Base-by-base conservation (phyloP, 2,888 invertebrate species). In the Cephus runcator region DNA sequence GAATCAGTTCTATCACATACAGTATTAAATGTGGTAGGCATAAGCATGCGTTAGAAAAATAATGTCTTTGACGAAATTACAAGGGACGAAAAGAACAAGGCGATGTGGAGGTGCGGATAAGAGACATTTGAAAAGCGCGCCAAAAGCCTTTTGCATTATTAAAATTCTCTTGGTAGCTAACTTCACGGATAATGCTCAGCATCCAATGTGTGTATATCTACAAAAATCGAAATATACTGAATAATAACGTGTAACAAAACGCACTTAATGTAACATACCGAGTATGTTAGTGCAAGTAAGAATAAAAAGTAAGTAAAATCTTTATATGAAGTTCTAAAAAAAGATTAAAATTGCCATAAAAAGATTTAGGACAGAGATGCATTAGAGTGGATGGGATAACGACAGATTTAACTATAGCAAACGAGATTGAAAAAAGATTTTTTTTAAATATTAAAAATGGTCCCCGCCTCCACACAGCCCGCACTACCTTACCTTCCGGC, bases 401-500 rank as follows among this genome's bases (percentile, higher is more conserved):
- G 23, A 23, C 2, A 56, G 56, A 56, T 56, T 56, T 0, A 71
- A 30, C 15, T 9, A 23, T 15, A 34, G 30, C 9, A 33, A 71
- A 34, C 12, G 71, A 23, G 71, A 34, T 71, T 30, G 71, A 71
- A 33, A 71, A 71, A 3, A 34, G 71, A 76, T 75, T 71, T 36
- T 74, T 33, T 40, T 78, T 31, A 31, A 73, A 75, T 30, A 68
- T 31, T 74, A 12, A 85, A 85, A 81, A 76, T 85, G 90, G 90
- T 89, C 90, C 90, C 90, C 90, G 90, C 90, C 90, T 90, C 90
- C 90, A 91, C 90, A 88, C 88, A 23, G 56, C 90, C 85, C 89
- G 82, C 78, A 81, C 84, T 84, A 83, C 85, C 85, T 87, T 86
- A 85, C 84, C 85, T 86, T 73, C 80, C 30, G 74, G 35, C 30